A percentile compares a stretch with the other conserved stretches of the same genome.
These are phyloP conservation scores for Pachydiplax longipennis DNA, from an alignment of 2,888 invertebrate genomes.

Conservation along the genomic window DNA sequence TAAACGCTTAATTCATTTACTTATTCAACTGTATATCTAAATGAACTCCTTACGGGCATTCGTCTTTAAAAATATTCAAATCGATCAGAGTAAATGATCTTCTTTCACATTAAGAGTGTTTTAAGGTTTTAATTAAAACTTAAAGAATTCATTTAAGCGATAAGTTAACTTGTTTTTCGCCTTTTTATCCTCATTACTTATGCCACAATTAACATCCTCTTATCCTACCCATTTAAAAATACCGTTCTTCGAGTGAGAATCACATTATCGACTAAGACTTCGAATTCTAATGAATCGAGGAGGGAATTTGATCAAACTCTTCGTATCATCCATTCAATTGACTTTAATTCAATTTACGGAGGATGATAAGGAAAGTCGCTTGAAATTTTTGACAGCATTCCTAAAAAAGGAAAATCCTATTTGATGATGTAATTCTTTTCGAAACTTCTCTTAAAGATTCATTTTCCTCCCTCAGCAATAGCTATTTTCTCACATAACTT, in stretches of 20 bases:
- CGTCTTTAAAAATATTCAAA: no score
- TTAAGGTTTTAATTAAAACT: no score
- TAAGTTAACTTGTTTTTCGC: no score
- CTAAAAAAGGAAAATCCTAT: not conserved
- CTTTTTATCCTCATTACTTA: no score
- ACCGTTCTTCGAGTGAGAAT: not conserved
- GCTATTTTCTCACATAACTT: not conserved
- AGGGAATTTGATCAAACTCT: not conserved
- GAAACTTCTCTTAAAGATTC: not conserved
- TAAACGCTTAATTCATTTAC: no score
- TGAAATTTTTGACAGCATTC: not conserved
- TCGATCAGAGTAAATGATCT: no score
- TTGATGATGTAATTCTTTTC: not conserved
- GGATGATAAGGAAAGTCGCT: not conserved
- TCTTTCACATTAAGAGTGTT: no score
- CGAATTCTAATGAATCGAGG: not conserved
- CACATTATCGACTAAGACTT: not conserved
- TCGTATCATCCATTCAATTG: not conserved
- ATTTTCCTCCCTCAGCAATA: not conserved
- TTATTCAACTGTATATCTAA: no score
- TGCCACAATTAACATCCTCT: no score
- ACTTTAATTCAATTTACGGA: not conserved
- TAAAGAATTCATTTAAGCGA: no score
- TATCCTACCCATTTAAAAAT: not conserved
- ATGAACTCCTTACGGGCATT: no score